Evolutionary conservation across 2,797 vertebrate genomes (phyloP), one percentile per base, ranked within the genome.

Genomic region (Mionectes olivaceus): DNA sequence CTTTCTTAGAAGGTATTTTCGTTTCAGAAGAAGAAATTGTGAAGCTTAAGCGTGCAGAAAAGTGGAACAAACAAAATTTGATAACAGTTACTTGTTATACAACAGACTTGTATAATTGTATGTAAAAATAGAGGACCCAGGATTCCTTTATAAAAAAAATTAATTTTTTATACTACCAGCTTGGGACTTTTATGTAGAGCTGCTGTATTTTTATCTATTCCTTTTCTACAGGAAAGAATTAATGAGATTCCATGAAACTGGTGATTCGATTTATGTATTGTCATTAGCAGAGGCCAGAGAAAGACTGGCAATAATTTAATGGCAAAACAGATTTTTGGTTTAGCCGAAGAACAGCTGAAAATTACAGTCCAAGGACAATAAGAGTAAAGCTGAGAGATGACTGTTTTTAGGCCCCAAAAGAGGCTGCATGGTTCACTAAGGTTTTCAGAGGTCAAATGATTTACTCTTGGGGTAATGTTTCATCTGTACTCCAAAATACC

Each of bases 21-120:
- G 87, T 90, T 79, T 87, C 61, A 93, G 73, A 90, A 71, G 68
- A 94, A 73, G 73, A 97, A 94, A 85, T 94, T 32, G 65, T 50
- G 84, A 86, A 77, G 25, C n/a, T 96, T 95, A 95, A 95, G 33
- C 32, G 83, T 73, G 55, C 28, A 90, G 76, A 96, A 67, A 94
- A 88, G 59, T 92, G 46, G 39, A 52, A 89, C 41, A 92, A 95
- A 83, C 43, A 94, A 61, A 89, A 84, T 83, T 94, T 88, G 55
- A 22, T 75, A 93, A 71, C 56, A 93, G 27, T 82, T 92, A 37
- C 37, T 37, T 37, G 37, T 37, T 37, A 37, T 37, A 37, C 10
- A 37, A 70, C 57, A 85, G 61, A 59, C 52, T 78, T 90, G 21
- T 74, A 57, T 88, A 82, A 79, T 65, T 92, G 22, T 60, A 32